Evolutionary conservation across 2,113 vertebrate species (phyloP).

Genomic region (Heloderma charlesbogerti): DNA sequence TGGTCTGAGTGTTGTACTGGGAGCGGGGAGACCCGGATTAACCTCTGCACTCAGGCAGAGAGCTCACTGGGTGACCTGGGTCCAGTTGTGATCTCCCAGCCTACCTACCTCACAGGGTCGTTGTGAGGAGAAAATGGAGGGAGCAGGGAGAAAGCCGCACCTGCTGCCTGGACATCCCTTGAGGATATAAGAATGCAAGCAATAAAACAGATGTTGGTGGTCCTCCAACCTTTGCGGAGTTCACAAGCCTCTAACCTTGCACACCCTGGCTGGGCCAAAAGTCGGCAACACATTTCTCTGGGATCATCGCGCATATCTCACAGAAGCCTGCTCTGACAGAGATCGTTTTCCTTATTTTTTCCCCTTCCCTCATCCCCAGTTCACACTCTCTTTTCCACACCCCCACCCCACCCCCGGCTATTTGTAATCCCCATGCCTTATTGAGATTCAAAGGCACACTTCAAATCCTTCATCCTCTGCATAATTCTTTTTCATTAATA

Average conservation of each 20-base stretch:
- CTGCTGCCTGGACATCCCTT: background rate
- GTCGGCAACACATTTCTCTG: background rate
- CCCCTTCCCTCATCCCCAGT: background rate
- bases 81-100: too few species aligned
- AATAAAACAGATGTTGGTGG: background rate
- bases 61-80: too few species aligned
- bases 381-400: constrained; percentile 6
- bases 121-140: background rate
- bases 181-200: background rate
- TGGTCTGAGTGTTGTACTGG: too few species aligned
- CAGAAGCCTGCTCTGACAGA: background rate
- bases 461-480: constrained; percentile 72
- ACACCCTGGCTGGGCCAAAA: background rate
- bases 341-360: background rate
- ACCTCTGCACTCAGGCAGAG: too few species aligned
- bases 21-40: too few species aligned
- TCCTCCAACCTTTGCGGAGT: too few species aligned
- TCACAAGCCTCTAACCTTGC: background rate
- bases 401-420: constrained; percentile 65
- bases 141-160: background rate
- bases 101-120: background rate
- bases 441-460: constrained; percentile 77
- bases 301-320: background rate
- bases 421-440: constrained; percentile 74
- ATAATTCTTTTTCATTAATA: constrained; percentile 80